Conservation (phyloP, 2,797 vertebrate species). For the Ara ararauna region DNA sequence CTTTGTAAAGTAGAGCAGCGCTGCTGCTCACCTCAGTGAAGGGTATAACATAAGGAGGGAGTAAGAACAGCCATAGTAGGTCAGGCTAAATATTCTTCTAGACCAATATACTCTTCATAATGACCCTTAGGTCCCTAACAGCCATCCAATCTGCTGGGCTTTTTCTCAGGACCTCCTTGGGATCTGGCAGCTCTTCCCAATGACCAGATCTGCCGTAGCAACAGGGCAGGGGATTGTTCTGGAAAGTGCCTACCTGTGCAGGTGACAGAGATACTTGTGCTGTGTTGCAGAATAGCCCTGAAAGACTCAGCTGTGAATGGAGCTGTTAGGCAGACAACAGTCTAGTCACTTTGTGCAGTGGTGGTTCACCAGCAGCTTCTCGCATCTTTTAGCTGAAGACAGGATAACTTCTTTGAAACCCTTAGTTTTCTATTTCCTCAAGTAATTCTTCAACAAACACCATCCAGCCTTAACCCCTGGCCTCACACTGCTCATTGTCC, state of each 20-base stretch:
- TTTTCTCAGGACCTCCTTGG: background rate
- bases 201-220: background rate
- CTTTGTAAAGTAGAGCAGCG: background rate
- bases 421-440: background rate
- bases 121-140: background rate
- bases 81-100: background rate
- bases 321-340: background rate
- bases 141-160: background rate
- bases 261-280: background rate
- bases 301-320: background rate
- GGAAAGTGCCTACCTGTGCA: background rate
- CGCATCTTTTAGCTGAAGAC: background rate
- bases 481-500: rapidly evolving
- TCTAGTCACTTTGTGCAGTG: background rate
- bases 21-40: background rate
- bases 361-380: background rate
- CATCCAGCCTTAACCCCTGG: background rate
- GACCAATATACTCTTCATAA: background rate
- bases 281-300: background rate
- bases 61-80: background rate
- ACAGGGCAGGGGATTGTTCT: background rate
- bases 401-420: background rate
- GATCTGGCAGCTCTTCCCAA: background rate
- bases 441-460: background rate
- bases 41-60: rapidly evolving